A percentile compares a stretch with the other conserved stretches of the same genome.
These are phyloP conservation scores for Myanophis thanlyinensis DNA, from an alignment of 2,113 vertebrate genomes.

Conservation along the genomic window DNA sequence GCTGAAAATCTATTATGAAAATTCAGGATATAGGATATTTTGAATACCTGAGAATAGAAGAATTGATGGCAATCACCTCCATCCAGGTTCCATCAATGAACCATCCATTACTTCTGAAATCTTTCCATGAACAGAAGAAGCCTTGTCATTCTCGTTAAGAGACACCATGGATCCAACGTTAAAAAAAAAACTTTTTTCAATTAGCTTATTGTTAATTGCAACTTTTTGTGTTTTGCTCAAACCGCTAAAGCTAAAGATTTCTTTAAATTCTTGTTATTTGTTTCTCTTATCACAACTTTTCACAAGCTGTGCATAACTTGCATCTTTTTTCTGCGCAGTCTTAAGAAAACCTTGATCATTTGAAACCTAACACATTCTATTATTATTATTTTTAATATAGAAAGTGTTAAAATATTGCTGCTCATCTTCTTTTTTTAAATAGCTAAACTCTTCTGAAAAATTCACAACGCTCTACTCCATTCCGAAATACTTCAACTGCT, in stretches of 20 bases:
- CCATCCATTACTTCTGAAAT: neutral
- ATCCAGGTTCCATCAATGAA: neutral
- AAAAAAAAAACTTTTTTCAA: neutral
- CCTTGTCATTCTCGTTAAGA: neutral
- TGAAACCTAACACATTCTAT: neutral
- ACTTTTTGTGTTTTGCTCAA: neutral
- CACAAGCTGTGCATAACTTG: neutral
- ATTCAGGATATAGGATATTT: neutral
- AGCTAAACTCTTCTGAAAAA: slow-evolving; percentile 59
- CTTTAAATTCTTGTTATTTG: neutral
- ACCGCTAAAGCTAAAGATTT: neutral
- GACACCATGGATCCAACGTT: neutral
- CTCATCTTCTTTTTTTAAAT: neutral
- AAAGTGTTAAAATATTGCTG: neutral
- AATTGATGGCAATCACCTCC: too few species aligned
- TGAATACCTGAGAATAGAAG: neutral
- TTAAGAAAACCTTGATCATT: slow-evolving; percentile 13
- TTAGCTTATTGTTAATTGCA: neutral
- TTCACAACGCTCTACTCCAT: slow-evolving; percentile 44
- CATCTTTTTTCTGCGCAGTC: neutral
- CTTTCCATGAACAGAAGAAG: neutral
- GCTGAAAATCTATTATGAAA: neutral
- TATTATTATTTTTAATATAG: slow-evolving; percentile 5
- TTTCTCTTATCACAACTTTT: neutral
- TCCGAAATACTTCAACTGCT: slow-evolving; percentile 65